These are phyloP conservation scores for Dendropsophus ebraccatus DNA, from an alignment of 2,113 vertebrate species.

Conservation along the genomic window DNA sequence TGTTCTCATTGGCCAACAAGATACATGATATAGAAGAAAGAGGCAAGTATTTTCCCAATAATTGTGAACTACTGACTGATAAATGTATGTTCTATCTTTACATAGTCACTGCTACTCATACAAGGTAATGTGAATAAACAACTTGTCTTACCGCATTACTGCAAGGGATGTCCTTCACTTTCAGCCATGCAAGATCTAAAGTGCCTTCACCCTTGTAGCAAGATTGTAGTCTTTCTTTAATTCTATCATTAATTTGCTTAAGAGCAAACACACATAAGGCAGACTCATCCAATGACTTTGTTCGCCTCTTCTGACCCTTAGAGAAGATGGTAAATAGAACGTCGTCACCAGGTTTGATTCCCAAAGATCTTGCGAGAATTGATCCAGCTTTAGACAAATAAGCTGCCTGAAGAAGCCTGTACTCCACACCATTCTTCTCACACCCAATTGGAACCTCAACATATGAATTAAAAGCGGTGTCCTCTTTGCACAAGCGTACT, in stretches of 20 bases:
- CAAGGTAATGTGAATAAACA: background rate
- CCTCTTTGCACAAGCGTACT: slow-evolving; percentile 94
- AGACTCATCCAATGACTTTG: slow-evolving; percentile 91
- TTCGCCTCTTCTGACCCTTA: slow-evolving; percentile 95
- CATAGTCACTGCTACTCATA: background rate
- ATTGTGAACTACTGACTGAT: background rate
- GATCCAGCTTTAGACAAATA: slow-evolving; percentile 92
- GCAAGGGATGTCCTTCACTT: slow-evolving; percentile 97
- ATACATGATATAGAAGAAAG: background rate
- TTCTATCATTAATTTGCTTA: slow-evolving; percentile 92
- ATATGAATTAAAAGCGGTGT: slow-evolving; percentile 96
- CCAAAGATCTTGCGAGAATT: slow-evolving; percentile 85
- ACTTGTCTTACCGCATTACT: slow-evolving; percentile 92
- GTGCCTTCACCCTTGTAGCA: slow-evolving; percentile 98
- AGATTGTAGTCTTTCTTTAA: slow-evolving; percentile 94
- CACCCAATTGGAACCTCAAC: slow-evolving; percentile 97
- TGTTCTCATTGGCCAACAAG: background rate
- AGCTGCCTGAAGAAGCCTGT: slow-evolving; percentile 92
- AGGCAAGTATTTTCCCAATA: too few species aligned
- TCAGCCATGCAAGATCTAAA: slow-evolving; percentile 96
- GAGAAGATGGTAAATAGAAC: slow-evolving; percentile 95
- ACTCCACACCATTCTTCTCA: slow-evolving; percentile 89
- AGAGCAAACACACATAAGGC: slow-evolving; percentile 95
- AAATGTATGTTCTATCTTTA: background rate
- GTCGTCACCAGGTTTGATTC: slow-evolving; percentile 85